Conservation (phyloP, 2,797 vertebrate genomes). For the Lerista edwardsae region DNA sequence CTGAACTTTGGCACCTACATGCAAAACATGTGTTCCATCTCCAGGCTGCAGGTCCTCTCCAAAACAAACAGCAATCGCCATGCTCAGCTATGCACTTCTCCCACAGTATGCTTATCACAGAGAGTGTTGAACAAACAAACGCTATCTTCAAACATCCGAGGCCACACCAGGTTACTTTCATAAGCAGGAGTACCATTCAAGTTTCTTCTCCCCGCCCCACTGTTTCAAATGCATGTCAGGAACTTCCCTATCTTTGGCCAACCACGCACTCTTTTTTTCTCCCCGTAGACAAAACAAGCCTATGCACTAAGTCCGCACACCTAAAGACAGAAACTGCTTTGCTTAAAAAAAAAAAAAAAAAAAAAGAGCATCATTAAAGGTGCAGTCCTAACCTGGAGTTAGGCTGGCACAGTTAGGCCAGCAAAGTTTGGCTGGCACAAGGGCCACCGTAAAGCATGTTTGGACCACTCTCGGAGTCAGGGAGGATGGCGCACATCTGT, state of each 20-base stretch:
- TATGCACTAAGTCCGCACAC: too few species aligned
- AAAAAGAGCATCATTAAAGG: too few species aligned
- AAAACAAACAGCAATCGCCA: not conserved
- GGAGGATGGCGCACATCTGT: too few species aligned
- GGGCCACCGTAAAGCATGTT: too few species aligned
- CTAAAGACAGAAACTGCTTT: too few species aligned
- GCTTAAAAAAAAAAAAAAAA: not conserved
- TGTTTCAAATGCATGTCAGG: not conserved
- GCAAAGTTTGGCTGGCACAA: too few species aligned
- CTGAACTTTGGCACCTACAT: not conserved
- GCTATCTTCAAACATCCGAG: not conserved
- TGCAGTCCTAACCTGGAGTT: too few species aligned
- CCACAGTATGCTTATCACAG: not conserved
- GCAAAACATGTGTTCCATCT: not conserved
- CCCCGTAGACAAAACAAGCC: too few species aligned
- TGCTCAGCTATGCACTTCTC: not conserved
- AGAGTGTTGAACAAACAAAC: not conserved
- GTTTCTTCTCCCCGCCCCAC: accelerated
- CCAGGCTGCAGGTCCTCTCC: too few species aligned
- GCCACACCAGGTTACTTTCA: not conserved
- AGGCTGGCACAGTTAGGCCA: too few species aligned
- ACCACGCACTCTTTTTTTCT: too few species aligned
- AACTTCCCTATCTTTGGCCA: not conserved
- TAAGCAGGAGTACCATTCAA: not conserved
- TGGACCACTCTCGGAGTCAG: too few species aligned